phyloP scores from a whole-genome alignment of 2,113 vertebrate species.

The Axis porcinus region DNA sequence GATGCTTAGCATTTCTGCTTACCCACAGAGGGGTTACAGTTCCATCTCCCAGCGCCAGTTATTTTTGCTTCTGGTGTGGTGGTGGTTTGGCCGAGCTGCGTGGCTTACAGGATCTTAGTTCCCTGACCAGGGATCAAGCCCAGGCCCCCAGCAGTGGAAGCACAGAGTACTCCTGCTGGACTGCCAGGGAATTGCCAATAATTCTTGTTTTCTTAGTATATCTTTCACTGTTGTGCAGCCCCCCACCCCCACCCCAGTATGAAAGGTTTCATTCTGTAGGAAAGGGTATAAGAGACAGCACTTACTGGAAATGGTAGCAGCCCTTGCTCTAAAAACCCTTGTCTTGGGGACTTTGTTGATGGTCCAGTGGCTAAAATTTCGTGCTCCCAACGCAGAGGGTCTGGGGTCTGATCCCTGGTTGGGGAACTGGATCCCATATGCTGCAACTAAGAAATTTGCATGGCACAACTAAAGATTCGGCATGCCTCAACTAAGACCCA shows the following conservation, averaged over 20 bases:
- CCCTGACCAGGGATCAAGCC: background rate
- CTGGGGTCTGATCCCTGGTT: background rate
- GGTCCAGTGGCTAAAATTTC: background rate
- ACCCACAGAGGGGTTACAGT: background rate
- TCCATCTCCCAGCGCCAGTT: background rate
- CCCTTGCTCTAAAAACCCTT: background rate
- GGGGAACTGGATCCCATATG: background rate
- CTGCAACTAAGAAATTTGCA: background rate
- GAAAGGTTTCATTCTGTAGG: background rate
- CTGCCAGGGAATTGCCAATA: background rate
- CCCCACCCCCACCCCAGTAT: background rate
- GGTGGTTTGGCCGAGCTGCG: rapidly evolving
- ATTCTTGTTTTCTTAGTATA: background rate
- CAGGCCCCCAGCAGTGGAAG: background rate
- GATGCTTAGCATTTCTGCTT: background rate
- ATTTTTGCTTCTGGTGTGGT: background rate
- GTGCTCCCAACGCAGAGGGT: background rate
- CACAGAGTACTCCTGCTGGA: background rate
- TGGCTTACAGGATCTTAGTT: background rate
- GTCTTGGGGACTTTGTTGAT: background rate
- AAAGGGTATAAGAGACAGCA: background rate
- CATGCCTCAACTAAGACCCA: background rate
- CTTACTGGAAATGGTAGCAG: background rate
- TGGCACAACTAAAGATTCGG: background rate
- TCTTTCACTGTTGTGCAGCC: background rate